Evolutionary conservation across 2,797 vertebrate species (phyloP), one percentile per base, ranked within the genome.

Genomic region (Oreonectes daqikongensis): DNA sequence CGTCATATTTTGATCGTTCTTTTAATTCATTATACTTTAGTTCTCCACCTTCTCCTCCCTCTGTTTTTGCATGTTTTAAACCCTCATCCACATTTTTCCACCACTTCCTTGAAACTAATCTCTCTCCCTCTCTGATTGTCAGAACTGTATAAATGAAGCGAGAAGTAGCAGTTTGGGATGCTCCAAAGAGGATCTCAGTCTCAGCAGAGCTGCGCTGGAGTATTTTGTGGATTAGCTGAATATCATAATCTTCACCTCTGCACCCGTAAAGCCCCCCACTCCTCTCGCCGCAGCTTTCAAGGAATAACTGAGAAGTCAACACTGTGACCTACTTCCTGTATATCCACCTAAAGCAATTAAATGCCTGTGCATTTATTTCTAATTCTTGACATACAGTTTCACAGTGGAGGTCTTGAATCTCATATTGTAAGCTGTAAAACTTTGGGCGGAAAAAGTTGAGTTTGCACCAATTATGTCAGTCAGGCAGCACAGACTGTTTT

Each of bases 171-270:
- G 72, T 12, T 44, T 35, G 44, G 38, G 63, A 46, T 42, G 72
- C 50, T 67, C 24, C n/a, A 17, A 57, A 75, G 28, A 67, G 40
- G 52, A 75, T 67, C 52, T 75, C 24, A 28, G 63, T 59, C n/a
- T 57, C 55, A 59, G 50, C 20, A 75, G 52, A 75, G 28, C 73
- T 46, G 20, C 24, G 4, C 60, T 15, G 11, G 17, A 75, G 64
- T 67, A 64, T 74, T 74, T 65, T 3, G 15, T 48, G 73, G 63
- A 75, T 75, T 48, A 68, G 28, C 40, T 35, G 53, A 75, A 68
- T 48, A 14, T 35, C 7, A 68, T 35, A 75, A 59, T 68, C 73
- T 55, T 42, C 48, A 74, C n/a, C 44, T 52, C 57, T 22, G 40
- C 20, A 9, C 22, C 11, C 46, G 14, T 28, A 42, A 42, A 42